A percentile compares a stretch with the other conserved stretches of the same genome.
phyloP scores from a whole-genome alignment of 2,113 vertebrate genomes.

The Peromyscus maniculatus region DNA sequence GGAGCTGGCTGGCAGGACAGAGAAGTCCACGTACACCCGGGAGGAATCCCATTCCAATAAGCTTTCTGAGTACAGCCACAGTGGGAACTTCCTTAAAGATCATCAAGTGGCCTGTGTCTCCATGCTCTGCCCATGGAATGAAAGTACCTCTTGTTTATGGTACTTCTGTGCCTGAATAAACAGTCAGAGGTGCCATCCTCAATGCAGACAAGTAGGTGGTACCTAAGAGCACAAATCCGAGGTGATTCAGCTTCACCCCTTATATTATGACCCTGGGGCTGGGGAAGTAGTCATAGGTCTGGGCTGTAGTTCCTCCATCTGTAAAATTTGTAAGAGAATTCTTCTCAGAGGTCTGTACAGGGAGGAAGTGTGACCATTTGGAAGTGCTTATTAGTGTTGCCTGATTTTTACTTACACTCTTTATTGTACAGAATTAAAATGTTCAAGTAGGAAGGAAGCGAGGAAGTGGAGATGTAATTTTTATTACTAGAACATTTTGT shows the following conservation, averaged over 20 bases:
- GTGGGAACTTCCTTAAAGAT: neutral
- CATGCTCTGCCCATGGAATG: neutral
- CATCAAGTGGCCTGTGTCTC: neutral
- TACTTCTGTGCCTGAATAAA: neutral
- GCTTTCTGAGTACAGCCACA: neutral
- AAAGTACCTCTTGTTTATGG: neutral
- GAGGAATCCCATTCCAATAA: neutral
- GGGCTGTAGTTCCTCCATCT: neutral
- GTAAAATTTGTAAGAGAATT: neutral
- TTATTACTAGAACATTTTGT: neutral
- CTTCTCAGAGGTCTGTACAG: neutral
- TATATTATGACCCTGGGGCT: neutral
- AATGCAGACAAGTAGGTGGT: neutral
- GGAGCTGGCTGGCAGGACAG: no score
- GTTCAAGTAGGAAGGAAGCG: neutral
- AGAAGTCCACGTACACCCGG: no score
- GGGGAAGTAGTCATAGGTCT: neutral
- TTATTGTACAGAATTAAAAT: neutral
- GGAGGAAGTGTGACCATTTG: neutral
- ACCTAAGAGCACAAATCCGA: neutral
- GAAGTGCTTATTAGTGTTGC: neutral
- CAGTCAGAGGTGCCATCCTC: neutral
- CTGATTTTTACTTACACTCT: constrained; percentile 47
- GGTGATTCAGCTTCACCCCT: neutral
- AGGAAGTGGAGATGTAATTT: neutral